Evolutionary conservation across 2,113 vertebrate genomes (phyloP).

Genomic region (Ammodytes marinus): DNA sequence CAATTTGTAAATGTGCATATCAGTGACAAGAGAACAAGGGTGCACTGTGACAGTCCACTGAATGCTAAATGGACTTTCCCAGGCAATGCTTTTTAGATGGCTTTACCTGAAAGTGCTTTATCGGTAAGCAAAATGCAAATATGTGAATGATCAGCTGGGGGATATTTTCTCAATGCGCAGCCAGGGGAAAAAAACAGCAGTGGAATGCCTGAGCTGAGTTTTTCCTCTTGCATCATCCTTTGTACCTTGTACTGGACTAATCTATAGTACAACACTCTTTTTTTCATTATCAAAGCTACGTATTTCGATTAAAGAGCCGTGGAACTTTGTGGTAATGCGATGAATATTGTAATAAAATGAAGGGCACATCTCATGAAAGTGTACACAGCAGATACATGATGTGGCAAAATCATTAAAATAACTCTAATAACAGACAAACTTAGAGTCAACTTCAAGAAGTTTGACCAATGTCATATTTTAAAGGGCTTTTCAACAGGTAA

Average conservation of each 20-base stretch:
- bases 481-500: conserved; percentile 32
- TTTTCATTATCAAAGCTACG: not conserved
- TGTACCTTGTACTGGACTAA: not conserved
- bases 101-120: conserved; percentile 39
- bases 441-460: conserved; percentile 14
- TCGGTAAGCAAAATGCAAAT: conserved; percentile 68
- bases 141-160: conserved; percentile 39
- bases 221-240: not conserved
- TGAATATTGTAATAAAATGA: not conserved
- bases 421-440: conserved; percentile 1
- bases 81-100: conserved; percentile 22
- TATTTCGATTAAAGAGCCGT: too few species aligned
- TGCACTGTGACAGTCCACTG: conserved; percentile 58
- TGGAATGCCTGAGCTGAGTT: not conserved
- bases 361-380: too few species aligned
- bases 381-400: not conserved
- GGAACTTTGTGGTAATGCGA: not conserved
- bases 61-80: conserved; percentile 62
- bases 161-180: conserved; percentile 36
- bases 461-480: conserved; percentile 7
- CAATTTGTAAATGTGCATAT: conserved; percentile 75
- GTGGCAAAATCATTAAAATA: not conserved
- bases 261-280: not conserved
- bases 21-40: conserved; percentile 72
- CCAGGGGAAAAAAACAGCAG: not conserved